Evolutionary conservation across 2,113 vertebrate species (phyloP), one percentile per base, ranked within the genome.

Genomic region (Hippolais icterina): DNA sequence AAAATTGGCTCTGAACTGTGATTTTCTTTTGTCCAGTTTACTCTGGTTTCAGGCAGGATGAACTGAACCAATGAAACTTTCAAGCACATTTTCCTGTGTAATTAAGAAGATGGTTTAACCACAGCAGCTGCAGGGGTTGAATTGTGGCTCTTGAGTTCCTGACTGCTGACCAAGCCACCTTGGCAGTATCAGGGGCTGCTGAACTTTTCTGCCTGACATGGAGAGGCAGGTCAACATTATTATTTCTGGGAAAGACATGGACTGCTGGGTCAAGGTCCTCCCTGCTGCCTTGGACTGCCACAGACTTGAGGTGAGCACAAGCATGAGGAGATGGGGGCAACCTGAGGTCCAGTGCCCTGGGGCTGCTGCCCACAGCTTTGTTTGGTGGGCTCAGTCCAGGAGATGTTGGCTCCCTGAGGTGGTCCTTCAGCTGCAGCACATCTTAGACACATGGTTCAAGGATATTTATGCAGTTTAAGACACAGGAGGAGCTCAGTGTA

Each of bases 61-160:
- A 87, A 24, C 61, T 82, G 77, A 91, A 79, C 66, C 66, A 52
- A 39, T 35, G 25, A 76, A 91, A 89, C 49, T 64, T 96, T 91
- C 53, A 69, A 85, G 87, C 61, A 95, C 53, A 72, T 97, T 90
- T 90, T 87, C 65, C 70, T 74, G 21, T 6, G 15, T 72, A 93
- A 87, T 84, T 93, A 90, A 74, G 79, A 88, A 78, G 63, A 66
- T 70, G 47, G 39, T 59, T 88, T 70, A 83, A 70, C 83, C 68
- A 70, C 83, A 66, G 68, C 71, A 93, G 70, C 81, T 91, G 70
- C 81, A 93, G 70, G 68, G 76, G 25, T 75, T 86, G 68, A 89
- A 47, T 47, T 83, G 76, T 82, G 60, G 35, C 65, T 87, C 83
- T 87, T 47, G 56, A 87, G 47, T 50, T 57, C 27, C 60, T 87